These are phyloP conservation scores for Eucidaris tribuloides DNA, from an alignment of 35 echinoderm and acorn worm genomes.

Conservation along the genomic window DNA sequence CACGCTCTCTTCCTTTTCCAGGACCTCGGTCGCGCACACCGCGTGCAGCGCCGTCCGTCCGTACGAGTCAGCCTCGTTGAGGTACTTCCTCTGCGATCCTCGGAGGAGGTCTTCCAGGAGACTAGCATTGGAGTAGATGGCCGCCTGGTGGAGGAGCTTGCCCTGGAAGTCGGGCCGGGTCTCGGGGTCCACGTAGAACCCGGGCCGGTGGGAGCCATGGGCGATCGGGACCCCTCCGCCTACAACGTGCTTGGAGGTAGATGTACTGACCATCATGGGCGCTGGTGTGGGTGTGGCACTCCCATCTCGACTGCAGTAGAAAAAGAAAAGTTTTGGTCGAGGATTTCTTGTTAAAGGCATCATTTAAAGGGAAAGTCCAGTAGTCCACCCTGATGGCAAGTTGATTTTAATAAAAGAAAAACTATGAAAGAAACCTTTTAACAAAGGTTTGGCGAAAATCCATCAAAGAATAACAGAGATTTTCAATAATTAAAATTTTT, in stretches of 20 bases:
- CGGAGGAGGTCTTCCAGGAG: conserved; percentile 72
- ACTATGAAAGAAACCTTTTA: too few relatives aligned
- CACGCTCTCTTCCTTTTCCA: conserved; percentile 72
- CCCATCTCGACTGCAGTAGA: too few relatives aligned
- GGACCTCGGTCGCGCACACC: conserved; percentile 58
- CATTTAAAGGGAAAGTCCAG: too few relatives aligned
- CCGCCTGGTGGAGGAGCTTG: conserved; percentile 80
- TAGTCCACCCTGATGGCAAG: too few relatives aligned
- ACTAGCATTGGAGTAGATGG: conserved; percentile 73
- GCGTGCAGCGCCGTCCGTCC: conserved; percentile 85
- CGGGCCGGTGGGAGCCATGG: neutral
- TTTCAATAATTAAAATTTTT: too few relatives aligned
- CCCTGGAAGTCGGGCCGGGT: conserved; percentile 51
- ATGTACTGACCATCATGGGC: conserved; percentile 5
- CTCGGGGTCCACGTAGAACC: neutral
- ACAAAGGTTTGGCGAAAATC: too few relatives aligned
- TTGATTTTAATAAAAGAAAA: too few relatives aligned
- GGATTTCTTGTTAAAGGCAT: too few relatives aligned
- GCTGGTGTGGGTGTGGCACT: too few relatives aligned
- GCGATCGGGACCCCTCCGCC: neutral
- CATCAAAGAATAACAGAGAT: too few relatives aligned
- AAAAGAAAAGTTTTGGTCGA: too few relatives aligned
- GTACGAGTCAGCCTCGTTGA: conserved; percentile 71
- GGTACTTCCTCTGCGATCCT: conserved; percentile 60
- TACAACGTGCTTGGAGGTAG: neutral